These are phyloP conservation scores for Rhyacophila brunnea DNA, from an alignment of 1,140 invertebrate genomes.

Conservation along the genomic window DNA sequence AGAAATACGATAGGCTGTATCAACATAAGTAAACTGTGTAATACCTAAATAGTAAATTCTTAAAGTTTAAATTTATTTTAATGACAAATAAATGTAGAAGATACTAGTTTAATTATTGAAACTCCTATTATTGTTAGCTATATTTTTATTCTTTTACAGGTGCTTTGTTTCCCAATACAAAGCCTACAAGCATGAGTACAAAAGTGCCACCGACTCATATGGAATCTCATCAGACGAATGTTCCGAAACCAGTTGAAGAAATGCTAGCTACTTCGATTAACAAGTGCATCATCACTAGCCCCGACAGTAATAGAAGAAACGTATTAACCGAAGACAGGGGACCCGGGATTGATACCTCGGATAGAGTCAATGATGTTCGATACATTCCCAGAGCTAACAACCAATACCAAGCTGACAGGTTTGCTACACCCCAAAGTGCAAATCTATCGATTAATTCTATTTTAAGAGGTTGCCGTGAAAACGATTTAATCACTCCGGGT, in stretches of 20 bases:
- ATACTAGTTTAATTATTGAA: no score
- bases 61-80: not conserved
- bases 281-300: not conserved
- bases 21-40: not conserved
- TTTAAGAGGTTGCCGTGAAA: conserved; percentile 26
- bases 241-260: not conserved
- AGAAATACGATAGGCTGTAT: not conserved
- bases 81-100: no score
- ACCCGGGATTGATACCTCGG: not conserved
- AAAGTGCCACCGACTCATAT: not conserved
- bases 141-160: conserved; percentile 1
- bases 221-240: not conserved
- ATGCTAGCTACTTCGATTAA: conserved; percentile 11
- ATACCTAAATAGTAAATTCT: not conserved
- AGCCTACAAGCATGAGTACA: not conserved
- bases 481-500: conserved; percentile 9
- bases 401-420: not conserved
- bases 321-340: not conserved
- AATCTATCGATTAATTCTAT: conserved; percentile 24
- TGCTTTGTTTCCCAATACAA: conserved; percentile 13
- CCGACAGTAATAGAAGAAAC: not conserved
- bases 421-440: conserved; percentile 27
- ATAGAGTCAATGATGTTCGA: not conserved
- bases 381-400: not conserved
- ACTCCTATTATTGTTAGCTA: not conserved